A percentile compares a stretch with the other conserved stretches of the same genome.
Evolutionary conservation across 2,888 invertebrate genomes (phyloP).

Genomic region (Latheticus oryzae): DNA sequence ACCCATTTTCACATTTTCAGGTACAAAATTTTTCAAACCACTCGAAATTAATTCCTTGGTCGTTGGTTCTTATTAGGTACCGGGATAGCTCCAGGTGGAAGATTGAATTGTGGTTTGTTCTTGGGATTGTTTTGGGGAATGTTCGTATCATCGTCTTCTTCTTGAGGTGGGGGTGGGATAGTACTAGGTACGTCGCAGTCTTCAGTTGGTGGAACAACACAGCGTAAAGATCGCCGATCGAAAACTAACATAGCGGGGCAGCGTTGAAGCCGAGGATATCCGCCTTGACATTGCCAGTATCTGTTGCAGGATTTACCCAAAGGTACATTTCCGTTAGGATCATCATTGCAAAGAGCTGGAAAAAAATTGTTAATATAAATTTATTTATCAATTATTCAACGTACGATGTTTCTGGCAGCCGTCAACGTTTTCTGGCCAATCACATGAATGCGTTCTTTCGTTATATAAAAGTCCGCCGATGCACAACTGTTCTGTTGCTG

Average conservation of each 20-base stretch:
- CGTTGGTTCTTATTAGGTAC: slow-evolving; percentile 57
- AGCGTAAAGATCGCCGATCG: slow-evolving; percentile 82
- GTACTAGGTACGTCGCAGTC: slow-evolving; percentile 89
- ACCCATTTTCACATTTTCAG: slow-evolving; percentile 28
- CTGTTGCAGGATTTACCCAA: slow-evolving; percentile 93
- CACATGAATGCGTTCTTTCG: slow-evolving; percentile 90
- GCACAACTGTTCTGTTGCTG: slow-evolving; percentile 91
- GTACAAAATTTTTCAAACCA: slow-evolving; percentile 27
- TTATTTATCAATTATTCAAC: slow-evolving; percentile 62
- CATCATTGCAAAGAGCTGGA: slow-evolving; percentile 90
- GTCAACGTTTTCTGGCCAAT: slow-evolving; percentile 94
- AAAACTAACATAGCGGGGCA: slow-evolving; percentile 93
- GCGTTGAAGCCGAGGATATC: slow-evolving; percentile 89
- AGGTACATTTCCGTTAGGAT: slow-evolving; percentile 91
- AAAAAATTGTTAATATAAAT: slow-evolving; percentile 47
- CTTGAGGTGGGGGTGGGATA: slow-evolving; percentile 73
- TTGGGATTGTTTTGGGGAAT: slow-evolving; percentile 61
- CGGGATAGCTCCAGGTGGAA: slow-evolving; percentile 64
- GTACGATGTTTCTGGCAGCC: slow-evolving; percentile 95
- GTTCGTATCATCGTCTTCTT: slow-evolving; percentile 63
- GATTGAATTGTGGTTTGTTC: slow-evolving; percentile 55
- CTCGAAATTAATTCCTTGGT: slow-evolving; percentile 43
- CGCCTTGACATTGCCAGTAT: slow-evolving; percentile 95
- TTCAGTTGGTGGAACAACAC: slow-evolving; percentile 90
- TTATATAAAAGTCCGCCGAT: slow-evolving; percentile 92